Conservation (phyloP, 2,888 invertebrate genomes). For the Xanthostigma xanthostigma region DNA sequence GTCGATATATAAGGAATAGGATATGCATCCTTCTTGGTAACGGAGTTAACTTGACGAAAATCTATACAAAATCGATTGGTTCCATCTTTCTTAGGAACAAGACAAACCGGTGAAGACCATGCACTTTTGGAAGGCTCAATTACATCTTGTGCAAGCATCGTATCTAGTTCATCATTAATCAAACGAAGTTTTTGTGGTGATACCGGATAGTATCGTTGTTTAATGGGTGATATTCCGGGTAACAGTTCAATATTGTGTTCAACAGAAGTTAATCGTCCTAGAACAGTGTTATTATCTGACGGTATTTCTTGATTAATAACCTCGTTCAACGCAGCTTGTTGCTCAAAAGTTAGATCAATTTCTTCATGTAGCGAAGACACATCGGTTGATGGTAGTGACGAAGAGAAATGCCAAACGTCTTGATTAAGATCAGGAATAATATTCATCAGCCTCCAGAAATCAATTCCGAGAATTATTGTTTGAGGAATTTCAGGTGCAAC, state of each 20-base stretch:
- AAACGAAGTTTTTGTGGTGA: constrained; percentile 7
- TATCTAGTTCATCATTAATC: constrained; percentile 7
- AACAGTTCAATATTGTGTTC: neutral
- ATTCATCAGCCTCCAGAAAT: too few species aligned
- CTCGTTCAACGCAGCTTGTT: neutral
- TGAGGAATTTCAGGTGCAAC: too few species aligned
- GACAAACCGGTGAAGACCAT: constrained; percentile 11
- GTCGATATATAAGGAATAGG: neutral
- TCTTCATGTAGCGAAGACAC: too few species aligned
- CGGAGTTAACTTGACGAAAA: neutral
- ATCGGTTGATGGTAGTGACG: too few species aligned
- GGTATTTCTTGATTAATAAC: constrained; percentile 15
- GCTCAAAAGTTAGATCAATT: too few species aligned
- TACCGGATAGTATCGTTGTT: constrained; percentile 9
- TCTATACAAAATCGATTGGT: neutral
- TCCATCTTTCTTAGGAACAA: constrained; percentile 9
- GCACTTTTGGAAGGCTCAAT: constrained; percentile 12
- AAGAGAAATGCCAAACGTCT: neutral
- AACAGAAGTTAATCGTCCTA: neutral
- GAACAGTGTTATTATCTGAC: constrained; percentile 16
- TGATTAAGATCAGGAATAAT: too few species aligned
- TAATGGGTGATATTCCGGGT: constrained; percentile 4
- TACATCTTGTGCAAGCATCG: constrained; percentile 7
- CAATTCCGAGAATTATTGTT: too few species aligned
- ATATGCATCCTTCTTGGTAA: neutral